Evolutionary conservation across 2,888 invertebrate genomes (phyloP).

Genomic region (Sepiola atlantica): DNA sequence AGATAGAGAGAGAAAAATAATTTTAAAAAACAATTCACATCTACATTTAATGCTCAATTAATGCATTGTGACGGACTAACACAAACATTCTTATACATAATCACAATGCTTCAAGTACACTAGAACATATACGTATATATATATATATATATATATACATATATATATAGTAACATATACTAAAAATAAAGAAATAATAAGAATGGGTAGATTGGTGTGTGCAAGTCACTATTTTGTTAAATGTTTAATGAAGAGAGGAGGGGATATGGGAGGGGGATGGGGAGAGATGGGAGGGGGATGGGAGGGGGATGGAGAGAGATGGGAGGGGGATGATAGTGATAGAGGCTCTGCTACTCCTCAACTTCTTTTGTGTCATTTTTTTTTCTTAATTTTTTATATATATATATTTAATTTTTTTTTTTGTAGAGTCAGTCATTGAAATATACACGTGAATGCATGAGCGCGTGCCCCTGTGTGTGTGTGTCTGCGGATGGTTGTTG

Average conservation of each 20-base stretch:
- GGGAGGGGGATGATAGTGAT: not conserved
- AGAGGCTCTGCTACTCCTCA: conserved; percentile 32
- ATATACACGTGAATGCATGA: not conserved
- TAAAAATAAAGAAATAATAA: no score
- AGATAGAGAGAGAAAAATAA: no score
- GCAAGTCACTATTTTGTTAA: not conserved
- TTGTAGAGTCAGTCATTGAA: not conserved
- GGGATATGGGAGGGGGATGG: not conserved
- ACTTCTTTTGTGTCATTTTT: not conserved
- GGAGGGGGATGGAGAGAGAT: not conserved
- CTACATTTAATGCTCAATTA: no score
- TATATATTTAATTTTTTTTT: not conserved
- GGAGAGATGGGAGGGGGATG: not conserved
- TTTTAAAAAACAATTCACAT: no score
- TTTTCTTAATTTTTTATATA: not conserved
- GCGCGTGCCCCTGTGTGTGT: not conserved
- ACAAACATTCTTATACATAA: no score
- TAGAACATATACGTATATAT: no score
- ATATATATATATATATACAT: no score
- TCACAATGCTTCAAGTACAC: no score
- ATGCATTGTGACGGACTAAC: no score
- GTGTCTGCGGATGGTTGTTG: not conserved
- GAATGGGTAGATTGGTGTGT: no score
- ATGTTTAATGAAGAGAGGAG: not conserved
- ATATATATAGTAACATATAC: no score